Evolutionary conservation across 2,113 vertebrate genomes (phyloP).

Genomic region (Calcarius ornatus): DNA sequence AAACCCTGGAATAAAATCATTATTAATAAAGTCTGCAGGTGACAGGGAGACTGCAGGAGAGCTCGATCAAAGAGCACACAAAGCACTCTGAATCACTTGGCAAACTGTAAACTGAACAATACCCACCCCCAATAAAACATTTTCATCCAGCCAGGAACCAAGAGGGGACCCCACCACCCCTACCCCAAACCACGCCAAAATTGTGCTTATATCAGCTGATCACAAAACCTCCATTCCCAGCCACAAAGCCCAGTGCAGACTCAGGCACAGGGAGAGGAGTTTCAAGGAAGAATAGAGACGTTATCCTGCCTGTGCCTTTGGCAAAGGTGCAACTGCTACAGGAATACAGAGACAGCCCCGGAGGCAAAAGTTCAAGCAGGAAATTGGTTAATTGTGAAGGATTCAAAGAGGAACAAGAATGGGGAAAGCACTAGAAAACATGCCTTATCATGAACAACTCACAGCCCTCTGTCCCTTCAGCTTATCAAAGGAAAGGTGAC

Average conservation of each 20-base stretch:
- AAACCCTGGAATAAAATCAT: background rate
- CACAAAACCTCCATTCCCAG: background rate
- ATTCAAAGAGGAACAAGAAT: background rate
- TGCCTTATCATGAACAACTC: background rate
- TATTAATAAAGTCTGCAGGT: constrained; percentile 42
- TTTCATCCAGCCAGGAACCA: background rate
- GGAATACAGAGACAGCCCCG: background rate
- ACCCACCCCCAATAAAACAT: background rate
- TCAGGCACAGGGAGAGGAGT: background rate
- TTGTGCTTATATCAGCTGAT: background rate
- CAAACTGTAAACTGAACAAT: background rate
- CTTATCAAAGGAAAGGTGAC: background rate
- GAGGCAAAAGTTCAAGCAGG: background rate
- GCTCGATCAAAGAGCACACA: background rate
- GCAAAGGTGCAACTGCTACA: background rate
- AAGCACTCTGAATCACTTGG: background rate
- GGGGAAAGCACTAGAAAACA: background rate
- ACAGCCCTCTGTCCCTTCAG: background rate
- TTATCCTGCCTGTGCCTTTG: background rate
- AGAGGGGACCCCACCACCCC: background rate
- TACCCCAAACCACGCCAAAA: background rate
- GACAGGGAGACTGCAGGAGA: background rate
- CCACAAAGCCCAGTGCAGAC: background rate
- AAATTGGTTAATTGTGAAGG: constrained; percentile 9
- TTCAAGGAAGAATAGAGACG: background rate